Percentiles rank a stretch among this genome's conserved stretches.
Conservation (phyloP, 2,888 invertebrate genomes). For the Argyresthia goedartella region DNA sequence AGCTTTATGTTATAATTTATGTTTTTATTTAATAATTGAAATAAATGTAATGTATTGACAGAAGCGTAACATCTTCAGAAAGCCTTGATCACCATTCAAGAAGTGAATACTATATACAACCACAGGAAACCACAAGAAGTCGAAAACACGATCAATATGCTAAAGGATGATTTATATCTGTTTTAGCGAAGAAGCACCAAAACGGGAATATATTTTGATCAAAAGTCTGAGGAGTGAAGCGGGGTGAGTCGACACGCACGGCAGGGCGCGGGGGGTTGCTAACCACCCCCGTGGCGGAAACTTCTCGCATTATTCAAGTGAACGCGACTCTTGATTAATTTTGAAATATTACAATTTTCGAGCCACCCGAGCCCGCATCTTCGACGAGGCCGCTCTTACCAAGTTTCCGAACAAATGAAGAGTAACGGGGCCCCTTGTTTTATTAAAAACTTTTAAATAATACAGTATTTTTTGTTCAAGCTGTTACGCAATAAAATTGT, state of each 20-base stretch:
- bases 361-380: conserved; percentile 24
- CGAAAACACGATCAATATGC: conserved; percentile 8
- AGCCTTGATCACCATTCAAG: too few relatives aligned
- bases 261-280: conserved; percentile 18
- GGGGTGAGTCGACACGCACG: conserved; percentile 54
- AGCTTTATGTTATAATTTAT: too few relatives aligned
- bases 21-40: too few relatives aligned
- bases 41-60: too few relatives aligned
- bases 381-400: conserved; percentile 1
- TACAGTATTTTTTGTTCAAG: not conserved
- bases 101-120: too few relatives aligned
- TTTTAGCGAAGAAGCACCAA: conserved; percentile 24
- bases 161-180: conserved; percentile 20
- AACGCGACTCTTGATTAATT: conserved; percentile 71
- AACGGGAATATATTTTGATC: conserved; percentile 58
- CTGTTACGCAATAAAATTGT: not conserved
- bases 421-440: not conserved
- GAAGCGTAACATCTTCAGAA: too few relatives aligned
- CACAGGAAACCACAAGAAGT: too few relatives aligned
- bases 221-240: conserved; percentile 49
- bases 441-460: not conserved
- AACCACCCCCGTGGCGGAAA: conserved; percentile 37
- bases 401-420: conserved; percentile 2
- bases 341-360: conserved; percentile 71
- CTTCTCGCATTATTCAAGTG: conserved; percentile 67